These are phyloP conservation scores for Drosophila testacea DNA, from an alignment of 2,888 invertebrate species.

Conservation along the genomic window DNA sequence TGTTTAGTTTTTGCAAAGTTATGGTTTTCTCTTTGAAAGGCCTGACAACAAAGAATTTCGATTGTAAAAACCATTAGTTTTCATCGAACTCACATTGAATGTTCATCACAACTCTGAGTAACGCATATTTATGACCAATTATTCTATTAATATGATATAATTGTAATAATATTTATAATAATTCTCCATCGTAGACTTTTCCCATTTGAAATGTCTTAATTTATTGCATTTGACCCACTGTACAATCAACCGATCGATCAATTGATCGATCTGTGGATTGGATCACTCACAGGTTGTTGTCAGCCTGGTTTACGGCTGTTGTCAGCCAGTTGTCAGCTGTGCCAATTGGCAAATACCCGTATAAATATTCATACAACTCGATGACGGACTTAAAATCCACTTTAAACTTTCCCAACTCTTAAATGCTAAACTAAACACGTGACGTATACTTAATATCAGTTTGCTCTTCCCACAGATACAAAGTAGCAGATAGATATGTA, in stretches of 20 bases:
- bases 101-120: background rate
- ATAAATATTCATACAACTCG: slow-evolving; percentile 53
- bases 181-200: background rate
- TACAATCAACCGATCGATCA: slow-evolving; percentile 29
- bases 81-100: too few species aligned
- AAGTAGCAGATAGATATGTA: background rate
- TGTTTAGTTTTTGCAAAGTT: too few species aligned
- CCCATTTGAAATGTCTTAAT: background rate
- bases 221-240: slow-evolving; percentile 31
- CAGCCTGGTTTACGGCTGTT: slow-evolving; percentile 34
- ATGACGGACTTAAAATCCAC: slow-evolving; percentile 18
- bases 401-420: slow-evolving; percentile 39
- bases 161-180: background rate
- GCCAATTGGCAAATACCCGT: slow-evolving; percentile 29
- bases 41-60: too few species aligned
- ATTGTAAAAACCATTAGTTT: too few species aligned
- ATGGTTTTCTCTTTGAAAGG: too few species aligned
- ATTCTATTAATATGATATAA: background rate
- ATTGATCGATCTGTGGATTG: slow-evolving; percentile 27
- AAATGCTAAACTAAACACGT: slow-evolving; percentile 26
- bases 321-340: slow-evolving; percentile 58
- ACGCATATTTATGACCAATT: background rate
- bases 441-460: slow-evolving; percentile 49
- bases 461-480: slow-evolving; percentile 7
- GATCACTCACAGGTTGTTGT: slow-evolving; percentile 34